phyloP scores from a whole-genome alignment of 2,888 invertebrate species.

The Oxytorus armatus region DNA sequence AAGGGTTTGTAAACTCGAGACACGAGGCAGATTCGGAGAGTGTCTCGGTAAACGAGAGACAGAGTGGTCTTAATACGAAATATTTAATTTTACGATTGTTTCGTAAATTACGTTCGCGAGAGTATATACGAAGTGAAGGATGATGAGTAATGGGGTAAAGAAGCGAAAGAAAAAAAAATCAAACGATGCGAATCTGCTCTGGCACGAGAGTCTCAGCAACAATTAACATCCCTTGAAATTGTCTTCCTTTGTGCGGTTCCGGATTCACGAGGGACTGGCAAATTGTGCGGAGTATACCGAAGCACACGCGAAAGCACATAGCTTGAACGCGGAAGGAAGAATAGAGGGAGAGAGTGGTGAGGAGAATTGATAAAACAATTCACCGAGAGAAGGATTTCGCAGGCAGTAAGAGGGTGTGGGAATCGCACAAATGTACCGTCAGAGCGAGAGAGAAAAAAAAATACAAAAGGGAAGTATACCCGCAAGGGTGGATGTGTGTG shows the following conservation, averaged over 20 bases:
- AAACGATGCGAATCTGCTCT: constrained; percentile 39
- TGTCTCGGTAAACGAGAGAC: constrained; percentile 19
- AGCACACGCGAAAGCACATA: constrained; percentile 10
- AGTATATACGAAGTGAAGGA: constrained; percentile 27
- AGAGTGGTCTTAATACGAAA: constrained; percentile 40
- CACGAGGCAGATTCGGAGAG: constrained; percentile 22
- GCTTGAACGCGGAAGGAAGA: constrained; percentile 40
- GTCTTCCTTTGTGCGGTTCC: constrained; percentile 64
- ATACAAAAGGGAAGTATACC: constrained; percentile 32
- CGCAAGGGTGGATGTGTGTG: constrained; percentile 1
- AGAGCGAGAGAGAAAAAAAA: constrained; percentile 6
- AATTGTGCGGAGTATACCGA: constrained; percentile 49
- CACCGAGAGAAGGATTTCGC: constrained; percentile 24
- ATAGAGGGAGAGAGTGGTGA: constrained; percentile 18
- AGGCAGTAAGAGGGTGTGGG: neutral
- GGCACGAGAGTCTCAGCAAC: constrained; percentile 43
- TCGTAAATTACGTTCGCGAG: constrained; percentile 26
- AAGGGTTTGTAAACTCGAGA: constrained; percentile 33
- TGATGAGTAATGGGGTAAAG: constrained; percentile 39
- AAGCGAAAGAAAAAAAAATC: constrained; percentile 28
- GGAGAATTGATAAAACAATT: constrained; percentile 54
- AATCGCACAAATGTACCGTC: constrained; percentile 34
- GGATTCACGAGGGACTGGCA: constrained; percentile 53
- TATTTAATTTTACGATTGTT: constrained; percentile 61
- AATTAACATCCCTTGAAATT: constrained; percentile 64